These are phyloP conservation scores for Imbricaverruca yamaguchii DNA, from an alignment of 2,888 invertebrate species.

Conservation along the genomic window DNA sequence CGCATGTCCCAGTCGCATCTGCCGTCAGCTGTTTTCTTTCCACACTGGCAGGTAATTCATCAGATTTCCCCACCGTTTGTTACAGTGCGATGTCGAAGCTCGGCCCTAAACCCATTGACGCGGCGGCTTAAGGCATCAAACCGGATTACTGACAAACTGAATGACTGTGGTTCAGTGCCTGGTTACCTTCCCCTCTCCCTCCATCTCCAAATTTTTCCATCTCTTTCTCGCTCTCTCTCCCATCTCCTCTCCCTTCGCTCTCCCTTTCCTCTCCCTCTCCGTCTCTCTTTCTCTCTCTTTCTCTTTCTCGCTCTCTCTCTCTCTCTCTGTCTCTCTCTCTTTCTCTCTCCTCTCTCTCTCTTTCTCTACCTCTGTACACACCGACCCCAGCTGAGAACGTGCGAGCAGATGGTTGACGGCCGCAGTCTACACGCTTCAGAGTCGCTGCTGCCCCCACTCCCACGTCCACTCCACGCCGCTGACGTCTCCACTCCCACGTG, in stretches of 20 bases:
- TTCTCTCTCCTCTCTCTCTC: not conserved
- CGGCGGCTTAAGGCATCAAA: not conserved
- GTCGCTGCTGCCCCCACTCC: not conserved
- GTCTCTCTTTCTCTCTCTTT: not conserved
- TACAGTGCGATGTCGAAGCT: not conserved
- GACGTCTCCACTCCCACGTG: too few relatives aligned
- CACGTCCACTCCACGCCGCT: not conserved
- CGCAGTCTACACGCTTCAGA: not conserved
- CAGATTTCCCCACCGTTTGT: not conserved
- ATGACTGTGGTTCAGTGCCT: not conserved
- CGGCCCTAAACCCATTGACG: not conserved
- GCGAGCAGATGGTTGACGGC: too few relatives aligned
- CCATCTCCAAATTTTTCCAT: not conserved
- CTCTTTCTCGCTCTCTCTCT: not conserved
- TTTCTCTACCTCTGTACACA: too few relatives aligned
- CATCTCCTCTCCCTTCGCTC: not conserved
- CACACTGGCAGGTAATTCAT: too few relatives aligned
- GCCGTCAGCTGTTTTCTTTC: too few relatives aligned
- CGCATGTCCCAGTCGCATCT: too few relatives aligned
- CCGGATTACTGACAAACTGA: not conserved
- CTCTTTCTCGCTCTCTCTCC: constrained; percentile 5
- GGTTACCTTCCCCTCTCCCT: not conserved
- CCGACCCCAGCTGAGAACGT: too few relatives aligned
- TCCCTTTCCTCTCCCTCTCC: not conserved
- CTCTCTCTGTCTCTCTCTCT: not conserved